Percentiles rank a stretch among this genome's conserved stretches.
phyloP scores from a whole-genome alignment of 1,140 invertebrate genomes.

The Drosophila mayri region DNA sequence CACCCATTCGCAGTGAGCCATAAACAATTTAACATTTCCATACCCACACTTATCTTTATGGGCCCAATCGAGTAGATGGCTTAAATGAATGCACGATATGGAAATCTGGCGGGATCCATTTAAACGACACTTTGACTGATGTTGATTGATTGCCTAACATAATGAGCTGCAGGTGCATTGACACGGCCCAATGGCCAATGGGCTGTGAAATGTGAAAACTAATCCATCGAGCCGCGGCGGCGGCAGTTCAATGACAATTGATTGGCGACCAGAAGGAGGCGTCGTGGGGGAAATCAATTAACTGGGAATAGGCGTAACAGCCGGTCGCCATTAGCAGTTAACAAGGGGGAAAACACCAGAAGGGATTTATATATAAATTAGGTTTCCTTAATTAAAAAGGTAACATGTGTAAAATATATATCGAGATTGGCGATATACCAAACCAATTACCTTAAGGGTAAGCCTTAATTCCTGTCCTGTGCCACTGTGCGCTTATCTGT shows the following conservation, averaged over 20 bases:
- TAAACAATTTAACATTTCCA: constrained; percentile 40
- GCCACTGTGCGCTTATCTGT: constrained; percentile 21
- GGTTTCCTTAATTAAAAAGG: constrained; percentile 16
- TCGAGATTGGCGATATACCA: not conserved
- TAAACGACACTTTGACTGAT: constrained; percentile 39
- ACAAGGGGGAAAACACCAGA: constrained; percentile 4
- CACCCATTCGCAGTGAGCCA: constrained; percentile 10
- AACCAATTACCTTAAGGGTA: constrained; percentile 11
- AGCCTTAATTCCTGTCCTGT: not conserved
- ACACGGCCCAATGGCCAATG: constrained; percentile 1
- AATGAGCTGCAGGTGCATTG: constrained; percentile 43
- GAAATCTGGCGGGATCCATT: constrained; percentile 32
- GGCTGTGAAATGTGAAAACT: constrained; percentile 40
- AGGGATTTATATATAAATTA: constrained; percentile 30
- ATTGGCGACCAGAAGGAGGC: constrained; percentile 19
- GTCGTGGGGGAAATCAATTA: constrained; percentile 42
- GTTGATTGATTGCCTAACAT: constrained; percentile 37
- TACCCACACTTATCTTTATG: constrained; percentile 21
- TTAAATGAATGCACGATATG: constrained; percentile 18
- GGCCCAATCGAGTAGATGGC: constrained; percentile 17
- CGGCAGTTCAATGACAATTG: constrained; percentile 31
- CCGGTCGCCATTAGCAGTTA: constrained; percentile 26
- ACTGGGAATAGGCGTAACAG: constrained; percentile 36
- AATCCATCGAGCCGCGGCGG: constrained; percentile 24
- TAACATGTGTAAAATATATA: constrained; percentile 13